A percentile compares a stretch with the other conserved stretches of the same genome.
phyloP scores from a whole-genome alignment of 2,797 vertebrate species.

The Neosilurus mollespiculum region DNA sequence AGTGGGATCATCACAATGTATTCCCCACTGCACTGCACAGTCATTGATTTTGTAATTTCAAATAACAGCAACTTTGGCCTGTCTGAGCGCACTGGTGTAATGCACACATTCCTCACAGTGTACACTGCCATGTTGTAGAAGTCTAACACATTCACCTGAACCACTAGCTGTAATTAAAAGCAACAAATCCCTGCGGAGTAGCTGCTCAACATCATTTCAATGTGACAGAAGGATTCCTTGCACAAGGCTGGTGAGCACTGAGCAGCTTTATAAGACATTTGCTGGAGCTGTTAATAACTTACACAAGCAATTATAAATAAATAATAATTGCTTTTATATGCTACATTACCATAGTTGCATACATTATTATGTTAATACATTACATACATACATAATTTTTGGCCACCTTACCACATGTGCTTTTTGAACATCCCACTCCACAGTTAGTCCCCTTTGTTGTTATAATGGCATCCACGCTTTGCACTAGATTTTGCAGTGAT shows the following conservation, averaged over 20 bases:
- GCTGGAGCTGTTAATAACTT: background rate
- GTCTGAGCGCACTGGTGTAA: conserved; percentile 16
- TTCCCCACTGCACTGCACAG: background rate
- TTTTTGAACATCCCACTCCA: too few relatives aligned
- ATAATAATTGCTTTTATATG: background rate
- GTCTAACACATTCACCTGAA: conserved; percentile 4
- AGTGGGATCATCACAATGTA: background rate
- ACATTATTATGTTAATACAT: background rate
- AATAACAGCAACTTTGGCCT: conserved; percentile 2
- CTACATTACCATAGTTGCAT: background rate
- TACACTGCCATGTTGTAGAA: background rate
- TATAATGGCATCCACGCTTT: background rate
- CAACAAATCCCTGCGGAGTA: background rate
- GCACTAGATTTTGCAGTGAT: too few relatives aligned
- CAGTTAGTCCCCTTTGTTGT: background rate
- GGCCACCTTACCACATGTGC: too few relatives aligned
- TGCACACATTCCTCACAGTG: conserved; percentile 17
- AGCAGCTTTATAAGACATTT: background rate
- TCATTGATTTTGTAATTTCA: conserved; percentile 21
- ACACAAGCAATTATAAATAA: background rate
- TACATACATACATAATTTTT: too few relatives aligned
- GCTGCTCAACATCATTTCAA: background rate
- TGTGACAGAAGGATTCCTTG: background rate
- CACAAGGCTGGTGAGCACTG: background rate
- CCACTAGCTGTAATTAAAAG: conserved; percentile 13